These are phyloP conservation scores for Charaxes varanes DNA, from an alignment of 1,140 invertebrate genomes.

Conservation along the genomic window DNA sequence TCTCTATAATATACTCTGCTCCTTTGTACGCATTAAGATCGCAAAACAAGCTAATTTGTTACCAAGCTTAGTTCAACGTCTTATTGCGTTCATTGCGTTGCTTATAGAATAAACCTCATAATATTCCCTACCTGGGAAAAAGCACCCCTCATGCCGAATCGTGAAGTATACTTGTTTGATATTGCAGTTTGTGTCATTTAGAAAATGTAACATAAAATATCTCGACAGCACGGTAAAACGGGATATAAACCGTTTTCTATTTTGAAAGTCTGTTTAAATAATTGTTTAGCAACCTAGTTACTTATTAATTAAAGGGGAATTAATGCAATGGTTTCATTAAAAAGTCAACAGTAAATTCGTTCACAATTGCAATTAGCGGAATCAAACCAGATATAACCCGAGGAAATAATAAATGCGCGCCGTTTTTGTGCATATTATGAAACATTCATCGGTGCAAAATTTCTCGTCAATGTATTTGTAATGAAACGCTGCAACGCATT, in stretches of 20 bases:
- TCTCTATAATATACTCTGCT: constrained; percentile 43
- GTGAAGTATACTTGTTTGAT: too few species aligned
- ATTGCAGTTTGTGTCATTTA: too few species aligned
- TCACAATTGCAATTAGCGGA: constrained; percentile 33
- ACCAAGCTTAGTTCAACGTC: constrained; percentile 2
- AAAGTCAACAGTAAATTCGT: constrained; percentile 10
- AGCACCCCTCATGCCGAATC: too few species aligned
- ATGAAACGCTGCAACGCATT: constrained; percentile 41
- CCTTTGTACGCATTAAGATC: constrained; percentile 55
- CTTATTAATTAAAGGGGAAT: too few species aligned
- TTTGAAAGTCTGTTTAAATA: too few species aligned
- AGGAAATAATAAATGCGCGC: constrained; percentile 37
- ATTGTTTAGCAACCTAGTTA: too few species aligned
- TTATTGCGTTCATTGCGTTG: too few species aligned
- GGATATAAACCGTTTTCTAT: too few species aligned
- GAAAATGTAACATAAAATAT: too few species aligned
- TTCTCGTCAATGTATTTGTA: constrained; percentile 49
- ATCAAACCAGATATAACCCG: constrained; percentile 36
- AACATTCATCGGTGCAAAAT: constrained; percentile 42
- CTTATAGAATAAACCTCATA: too few species aligned
- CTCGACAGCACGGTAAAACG: too few species aligned
- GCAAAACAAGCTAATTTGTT: constrained; percentile 48
- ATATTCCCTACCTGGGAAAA: too few species aligned
- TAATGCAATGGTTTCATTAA: neutral
- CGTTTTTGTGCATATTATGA: constrained; percentile 45